A percentile compares a stretch with the other conserved stretches of the same genome.
Evolutionary conservation across 2,888 invertebrate genomes (phyloP).

Genomic region (Petrolisthes cinctipes): DNA sequence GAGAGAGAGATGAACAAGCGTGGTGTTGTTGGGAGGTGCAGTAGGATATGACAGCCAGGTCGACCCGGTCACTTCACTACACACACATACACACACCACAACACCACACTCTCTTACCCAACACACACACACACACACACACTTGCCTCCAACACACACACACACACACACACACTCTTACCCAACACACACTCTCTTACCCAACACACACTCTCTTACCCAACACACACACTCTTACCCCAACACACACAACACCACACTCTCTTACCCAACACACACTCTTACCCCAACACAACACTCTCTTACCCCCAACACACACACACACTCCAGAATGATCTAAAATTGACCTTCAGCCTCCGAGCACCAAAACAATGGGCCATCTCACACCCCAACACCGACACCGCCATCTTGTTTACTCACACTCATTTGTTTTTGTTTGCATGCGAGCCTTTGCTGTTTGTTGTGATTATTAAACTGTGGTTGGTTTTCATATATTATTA

Average conservation of each 20-base stretch:
- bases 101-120: neutral
- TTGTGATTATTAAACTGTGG: neutral
- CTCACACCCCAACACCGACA: neutral
- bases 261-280: neutral
- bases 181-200: neutral
- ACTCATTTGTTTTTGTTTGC: neutral
- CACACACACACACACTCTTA: neutral
- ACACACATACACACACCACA: neutral
- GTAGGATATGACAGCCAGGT: no score
- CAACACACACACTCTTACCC: slow-evolving; percentile 11
- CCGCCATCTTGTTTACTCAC: neutral
- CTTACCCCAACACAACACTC: neutral
- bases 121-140: neutral
- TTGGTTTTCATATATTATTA: neutral
- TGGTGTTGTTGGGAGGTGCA: neutral
- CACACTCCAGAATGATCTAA: neutral
- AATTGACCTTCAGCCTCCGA: neutral
- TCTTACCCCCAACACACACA: slow-evolving; percentile 8
- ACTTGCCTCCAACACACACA: neutral
- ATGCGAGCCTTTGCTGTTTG: neutral
- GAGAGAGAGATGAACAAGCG: neutral
- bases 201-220: neutral
- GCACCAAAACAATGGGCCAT: neutral
- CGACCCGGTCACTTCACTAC: neutral
- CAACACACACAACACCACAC: neutral